phyloP scores from a whole-genome alignment of 2,888 invertebrate species.

The Catonia carolina region DNA sequence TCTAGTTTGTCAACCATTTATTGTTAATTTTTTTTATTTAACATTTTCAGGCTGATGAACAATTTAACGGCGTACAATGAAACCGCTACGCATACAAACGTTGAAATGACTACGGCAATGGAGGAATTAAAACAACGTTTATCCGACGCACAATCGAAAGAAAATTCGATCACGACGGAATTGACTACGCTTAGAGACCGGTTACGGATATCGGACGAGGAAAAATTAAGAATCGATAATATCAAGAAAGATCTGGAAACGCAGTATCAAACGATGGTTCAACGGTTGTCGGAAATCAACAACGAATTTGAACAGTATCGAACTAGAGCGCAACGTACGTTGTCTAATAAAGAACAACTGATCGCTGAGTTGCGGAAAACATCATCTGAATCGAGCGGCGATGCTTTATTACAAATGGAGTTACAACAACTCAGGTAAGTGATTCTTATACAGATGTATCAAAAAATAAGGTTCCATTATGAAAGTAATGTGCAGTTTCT shows the following conservation, averaged over 20 bases:
- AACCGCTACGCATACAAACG: no score
- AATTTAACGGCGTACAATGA: no score
- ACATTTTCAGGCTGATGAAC: background rate
- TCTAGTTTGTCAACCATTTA: no score
- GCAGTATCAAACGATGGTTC: slow-evolving; percentile 13
- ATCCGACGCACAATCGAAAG: slow-evolving; percentile 23
- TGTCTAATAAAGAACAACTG: slow-evolving; percentile 69
- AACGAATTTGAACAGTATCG: slow-evolving; percentile 67
- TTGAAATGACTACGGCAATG: background rate
- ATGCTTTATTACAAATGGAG: slow-evolving; percentile 49
- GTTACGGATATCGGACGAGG: slow-evolving; percentile 19
- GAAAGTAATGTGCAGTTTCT: no score
- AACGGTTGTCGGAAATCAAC: slow-evolving; percentile 33
- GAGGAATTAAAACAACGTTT: background rate
- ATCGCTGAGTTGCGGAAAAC: slow-evolving; percentile 52
- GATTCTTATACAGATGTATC: background rate
- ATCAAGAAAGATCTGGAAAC: slow-evolving; percentile 15
- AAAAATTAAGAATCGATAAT: slow-evolving; percentile 5
- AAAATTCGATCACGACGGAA: slow-evolving; percentile 24
- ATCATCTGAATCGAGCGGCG: slow-evolving; percentile 35
- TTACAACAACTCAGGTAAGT: slow-evolving; percentile 50
- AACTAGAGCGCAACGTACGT: slow-evolving; percentile 67
- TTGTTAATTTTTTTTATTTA: no score
- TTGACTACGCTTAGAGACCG: slow-evolving; percentile 22
- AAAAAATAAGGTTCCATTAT: no score